A percentile compares a stretch with the other conserved stretches of the same genome.
These are phyloP conservation scores for Drosophila parvula DNA, from an alignment of 1,140 invertebrate genomes.

Conservation along the genomic window DNA sequence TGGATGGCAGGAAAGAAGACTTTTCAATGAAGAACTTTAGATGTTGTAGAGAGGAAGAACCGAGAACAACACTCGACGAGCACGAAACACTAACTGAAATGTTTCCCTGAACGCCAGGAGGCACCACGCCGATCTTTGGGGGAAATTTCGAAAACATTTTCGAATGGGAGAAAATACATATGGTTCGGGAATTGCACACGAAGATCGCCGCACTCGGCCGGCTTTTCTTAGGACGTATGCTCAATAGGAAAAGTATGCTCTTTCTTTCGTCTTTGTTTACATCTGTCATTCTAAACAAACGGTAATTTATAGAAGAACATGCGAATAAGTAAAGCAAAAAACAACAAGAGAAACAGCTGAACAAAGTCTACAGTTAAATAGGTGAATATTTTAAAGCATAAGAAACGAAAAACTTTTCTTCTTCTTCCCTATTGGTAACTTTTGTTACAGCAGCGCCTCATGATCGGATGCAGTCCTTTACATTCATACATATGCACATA, in stretches of 20 bases:
- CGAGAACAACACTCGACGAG: constrained; percentile 84
- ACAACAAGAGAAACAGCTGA: not conserved
- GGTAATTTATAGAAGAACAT: constrained; percentile 2
- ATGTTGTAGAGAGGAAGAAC: constrained; percentile 81
- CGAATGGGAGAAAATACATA: constrained; percentile 9
- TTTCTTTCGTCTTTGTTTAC: constrained; percentile 53
- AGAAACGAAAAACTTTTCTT: not conserved
- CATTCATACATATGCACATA: too few relatives aligned
- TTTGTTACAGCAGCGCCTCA: not conserved
- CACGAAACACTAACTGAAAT: constrained; percentile 84
- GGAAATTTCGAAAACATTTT: constrained; percentile 39
- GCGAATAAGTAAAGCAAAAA: constrained; percentile 21
- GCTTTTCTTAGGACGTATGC: constrained; percentile 44
- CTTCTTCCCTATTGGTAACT: not conserved
- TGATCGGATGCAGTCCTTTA: not conserved
- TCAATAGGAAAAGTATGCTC: constrained; percentile 15
- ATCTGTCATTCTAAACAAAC: constrained; percentile 70
- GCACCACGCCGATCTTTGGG: constrained; percentile 15
- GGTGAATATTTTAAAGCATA: not conserved
- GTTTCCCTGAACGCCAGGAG: constrained; percentile 47
- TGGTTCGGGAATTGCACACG: constrained; percentile 16
- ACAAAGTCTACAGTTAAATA: not conserved
- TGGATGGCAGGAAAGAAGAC: constrained; percentile 61
- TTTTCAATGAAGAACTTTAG: constrained; percentile 78
- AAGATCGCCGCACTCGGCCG: constrained; percentile 31